These are phyloP conservation scores for Polietes domitor DNA, from an alignment of 2,888 invertebrate genomes.

Conservation along the genomic window DNA sequence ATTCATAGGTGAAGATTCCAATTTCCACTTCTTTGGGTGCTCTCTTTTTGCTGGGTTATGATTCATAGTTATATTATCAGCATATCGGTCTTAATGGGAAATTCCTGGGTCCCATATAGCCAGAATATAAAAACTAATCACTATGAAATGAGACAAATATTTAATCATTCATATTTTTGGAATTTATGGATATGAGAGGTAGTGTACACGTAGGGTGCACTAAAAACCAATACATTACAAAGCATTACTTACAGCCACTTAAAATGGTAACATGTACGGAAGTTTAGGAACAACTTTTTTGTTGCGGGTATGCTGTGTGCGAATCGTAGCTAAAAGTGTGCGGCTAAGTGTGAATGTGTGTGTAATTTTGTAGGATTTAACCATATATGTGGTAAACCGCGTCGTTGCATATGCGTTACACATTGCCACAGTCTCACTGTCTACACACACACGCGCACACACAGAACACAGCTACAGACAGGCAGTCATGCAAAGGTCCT, in stretches of 20 bases:
- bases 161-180: no score
- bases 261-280: conserved; percentile 60
- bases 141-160: no score
- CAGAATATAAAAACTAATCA: no score
- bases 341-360: conserved; percentile 45
- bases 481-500: conserved; percentile 2
- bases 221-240: conserved; percentile 28
- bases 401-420: conserved; percentile 64
- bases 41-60: no score
- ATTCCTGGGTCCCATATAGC: no score
- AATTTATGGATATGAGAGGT: no score
- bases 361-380: conserved; percentile 65
- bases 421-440: conserved; percentile 46
- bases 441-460: conserved; percentile 28
- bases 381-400: conserved; percentile 64
- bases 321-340: conserved; percentile 32
- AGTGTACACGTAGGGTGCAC: conserved; percentile 11
- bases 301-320: conserved; percentile 15
- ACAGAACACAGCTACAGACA: not conserved
- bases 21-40: no score
- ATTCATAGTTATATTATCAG: no score
- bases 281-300: conserved; percentile 53
- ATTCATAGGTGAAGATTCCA: no score
- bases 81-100: no score
- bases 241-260: conserved; percentile 62